Evolutionary conservation across 2,888 invertebrate species (phyloP).

Genomic region (Diaprepes abbreviatus): DNA sequence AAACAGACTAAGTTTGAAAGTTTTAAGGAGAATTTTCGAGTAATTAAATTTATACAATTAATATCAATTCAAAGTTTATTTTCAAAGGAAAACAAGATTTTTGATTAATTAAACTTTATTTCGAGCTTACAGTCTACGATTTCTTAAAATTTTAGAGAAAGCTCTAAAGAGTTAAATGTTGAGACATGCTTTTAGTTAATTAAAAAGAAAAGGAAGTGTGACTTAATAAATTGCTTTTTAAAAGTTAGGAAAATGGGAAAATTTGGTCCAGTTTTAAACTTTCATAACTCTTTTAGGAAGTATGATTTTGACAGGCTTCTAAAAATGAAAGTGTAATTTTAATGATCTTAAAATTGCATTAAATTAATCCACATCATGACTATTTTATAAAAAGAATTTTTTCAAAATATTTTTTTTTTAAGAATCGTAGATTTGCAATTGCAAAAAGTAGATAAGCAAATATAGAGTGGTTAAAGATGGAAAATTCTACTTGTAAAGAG

Average conservation of each 20-base stretch:
- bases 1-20: background rate
- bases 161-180: background rate
- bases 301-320: too few relatives aligned
- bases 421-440: too few relatives aligned
- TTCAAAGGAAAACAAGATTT: constrained; percentile 3
- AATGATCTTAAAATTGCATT: too few relatives aligned
- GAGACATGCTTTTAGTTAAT: constrained; percentile 14
- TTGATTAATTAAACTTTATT: constrained; percentile 17
- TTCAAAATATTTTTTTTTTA: too few relatives aligned
- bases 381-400: too few relatives aligned
- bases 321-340: too few relatives aligned
- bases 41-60: constrained; percentile 14
- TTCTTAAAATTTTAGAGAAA: constrained; percentile 6
- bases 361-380: too few relatives aligned
- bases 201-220: background rate
- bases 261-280: constrained; percentile 3
- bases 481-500: too few relatives aligned
- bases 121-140: background rate
- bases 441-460: too few relatives aligned
- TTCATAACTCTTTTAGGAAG: too few relatives aligned
- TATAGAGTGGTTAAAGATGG: too few relatives aligned
- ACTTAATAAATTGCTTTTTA: constrained; percentile 4
- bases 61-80: constrained; percentile 3
- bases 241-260: background rate
- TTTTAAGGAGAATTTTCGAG: background rate